Base-by-base conservation (phyloP, 2,797 vertebrate species). In the Hemitrygon akajei region DNA sequence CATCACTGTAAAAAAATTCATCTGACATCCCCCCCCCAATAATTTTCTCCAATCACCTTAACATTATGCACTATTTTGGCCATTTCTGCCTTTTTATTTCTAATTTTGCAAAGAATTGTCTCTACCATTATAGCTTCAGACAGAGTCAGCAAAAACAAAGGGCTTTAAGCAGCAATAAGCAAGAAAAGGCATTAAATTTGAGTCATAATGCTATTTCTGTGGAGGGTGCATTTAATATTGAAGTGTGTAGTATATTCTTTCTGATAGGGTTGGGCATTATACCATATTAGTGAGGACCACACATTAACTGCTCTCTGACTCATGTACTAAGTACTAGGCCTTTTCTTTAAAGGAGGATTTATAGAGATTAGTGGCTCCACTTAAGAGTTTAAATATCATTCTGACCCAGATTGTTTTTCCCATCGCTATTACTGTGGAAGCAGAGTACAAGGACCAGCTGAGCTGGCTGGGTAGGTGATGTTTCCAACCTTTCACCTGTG, bases 291-390 rank as follows among this genome's bases (percentile, higher is more conserved):
- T 94, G 94, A 95, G 95, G 95, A 95, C 71, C 93, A 58, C 40
- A 95, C 96, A 97, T 97, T 97, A 97, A 94, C 95, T 93, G 63
- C 95, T 96, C 95, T 96, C 96, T 96, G 94, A 95, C 95, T 95
- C 95, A 95, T 95, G 95, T 95, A 94, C 94, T 94, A 96, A 95
- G 96, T 97, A 95, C 96, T 96, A 96, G 94, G 95, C 95, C 95
- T 97, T 96, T 95, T 97, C 96, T 96, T 97, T 96, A 97, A 95
- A 96, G 96, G 96, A 96, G 97, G 97, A 97, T 97, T 97, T 97
- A 95, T 93, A 94, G 95, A 96, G 97, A 97, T 97, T 97, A 97
- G 96, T 95, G 96, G 94, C 95, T 96, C 96, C 97, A 97, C 94
- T 97, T 97, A 97, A 96, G 96, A 97, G 96, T 97, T 97, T 97